Base-by-base conservation (phyloP, 2,888 invertebrate genomes). In the Arge pagana region DNA sequence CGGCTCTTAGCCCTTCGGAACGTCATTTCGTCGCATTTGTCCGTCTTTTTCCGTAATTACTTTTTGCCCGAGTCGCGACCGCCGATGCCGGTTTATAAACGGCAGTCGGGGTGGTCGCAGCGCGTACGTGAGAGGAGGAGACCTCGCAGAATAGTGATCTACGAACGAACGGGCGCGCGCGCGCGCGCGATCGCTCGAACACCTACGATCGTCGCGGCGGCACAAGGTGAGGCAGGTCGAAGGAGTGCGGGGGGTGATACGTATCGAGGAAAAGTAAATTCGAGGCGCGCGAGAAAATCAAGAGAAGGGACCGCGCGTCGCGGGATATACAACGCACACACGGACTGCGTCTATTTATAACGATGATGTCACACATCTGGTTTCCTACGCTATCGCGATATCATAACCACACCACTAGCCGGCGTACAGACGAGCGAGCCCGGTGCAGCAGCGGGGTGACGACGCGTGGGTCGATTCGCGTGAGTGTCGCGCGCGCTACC, bases 381-480 rank as follows among this genome's bases (percentile, higher is more conserved):
- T 74, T 74, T 73, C 74, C 74, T 72, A 73, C 70, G 72, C 70
- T 72, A 74, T 74, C 69, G 71, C 71, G 68, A 45, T 35, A 45
- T 45, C 45, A 45, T 45, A 45, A 45, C 45, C 33, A 23, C 36
- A 45, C 45, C 45, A 33, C 45, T 31, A 35, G 31, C 45, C 35
- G 21, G 10, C 6, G 33, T 11, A 3, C 13, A 26, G 28, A 8
- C 8, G 28, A 26, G 28, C 28, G 4, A 26, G 28, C 11, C 6
- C 31, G n/a, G 15, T 21, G 23, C 33, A 30, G 10, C n/a, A 2
- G 23, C 42, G 16, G 45, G 45, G 33, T 45, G n/a, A n/a, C n/a
- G n/a, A n/a, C n/a, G 45, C 18, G 15, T 45, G 15, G 13, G 23
- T 35, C 45, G 33, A 45, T 35, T 23, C 45, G 33, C 45, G 33